Evolutionary conservation across 1,140 invertebrate species (phyloP).

Genomic region (Papilio helenus): DNA sequence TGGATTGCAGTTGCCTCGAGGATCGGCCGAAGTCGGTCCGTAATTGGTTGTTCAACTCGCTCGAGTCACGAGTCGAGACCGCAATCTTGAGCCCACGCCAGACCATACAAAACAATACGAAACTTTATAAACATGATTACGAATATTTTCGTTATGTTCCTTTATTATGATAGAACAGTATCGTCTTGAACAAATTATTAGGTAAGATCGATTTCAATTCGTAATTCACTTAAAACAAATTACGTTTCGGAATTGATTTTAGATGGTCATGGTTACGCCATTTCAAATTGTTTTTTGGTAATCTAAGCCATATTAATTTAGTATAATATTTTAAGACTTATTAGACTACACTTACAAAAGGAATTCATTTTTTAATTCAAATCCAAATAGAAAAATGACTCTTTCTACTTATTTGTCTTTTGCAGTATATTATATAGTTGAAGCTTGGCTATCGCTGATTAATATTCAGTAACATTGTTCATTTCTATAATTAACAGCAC

Average conservation of each 20-base stretch:
- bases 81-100: constrained; percentile 48
- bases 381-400: too few relatives aligned
- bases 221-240: constrained; percentile 6
- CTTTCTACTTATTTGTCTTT: too few relatives aligned
- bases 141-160: constrained; percentile 13
- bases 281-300: background rate
- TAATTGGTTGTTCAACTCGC: constrained; percentile 63
- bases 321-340: too few relatives aligned
- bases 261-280: background rate
- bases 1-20: constrained; percentile 65
- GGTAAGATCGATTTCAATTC: constrained; percentile 8
- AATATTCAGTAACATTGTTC: background rate
- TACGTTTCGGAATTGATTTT: background rate
- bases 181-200: background rate
- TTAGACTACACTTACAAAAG: too few relatives aligned
- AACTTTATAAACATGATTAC: constrained; percentile 28
- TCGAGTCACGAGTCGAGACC: constrained; percentile 54
- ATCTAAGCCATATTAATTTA: background rate
- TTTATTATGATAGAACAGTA: background rate
- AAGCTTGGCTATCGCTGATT: background rate
- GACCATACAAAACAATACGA: constrained; percentile 41
- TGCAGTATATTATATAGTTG: too few relatives aligned
- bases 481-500: background rate
- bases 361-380: too few relatives aligned
- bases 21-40: constrained; percentile 57